Base-by-base conservation (phyloP, 2,113 vertebrate genomes). In the Osmerus mordax region DNA sequence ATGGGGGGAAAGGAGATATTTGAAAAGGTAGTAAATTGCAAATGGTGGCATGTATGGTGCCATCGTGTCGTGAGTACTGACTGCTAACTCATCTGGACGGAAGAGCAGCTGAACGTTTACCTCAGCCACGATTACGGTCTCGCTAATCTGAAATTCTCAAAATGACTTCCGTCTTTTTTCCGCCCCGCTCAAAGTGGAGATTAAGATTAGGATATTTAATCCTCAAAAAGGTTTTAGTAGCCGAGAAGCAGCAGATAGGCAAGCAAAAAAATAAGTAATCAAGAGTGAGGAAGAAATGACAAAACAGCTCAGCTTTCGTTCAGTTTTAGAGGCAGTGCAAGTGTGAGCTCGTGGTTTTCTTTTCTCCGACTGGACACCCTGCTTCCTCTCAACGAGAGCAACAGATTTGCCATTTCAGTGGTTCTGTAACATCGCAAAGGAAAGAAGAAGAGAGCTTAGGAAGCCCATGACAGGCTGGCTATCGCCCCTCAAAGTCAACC, bases 141-240 rank as follows among this genome's bases (percentile, higher is more conserved):
- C 7, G 41, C 7, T 47, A 47, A 47, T 47, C 41, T 11, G 2
- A 47, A 47, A 47, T 47, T 47, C 41, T 47, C 41, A 47, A 47
- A 47, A 47, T 47, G 1, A 47, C 41, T 47, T 47, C 41, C 41
- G 9, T 47, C 41, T 74, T 64, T 67, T 28, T 66, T 54, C 79
- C 58, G 5, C 32, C 65, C 70, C 21, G 51, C 19, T 70, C 54
- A 1, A 18, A 68, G 55, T 32, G 11, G 64, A 54, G 55, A 70
- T 54, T 2, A 55, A 54, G 55, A 70, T 54, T 2, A 55, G 19
- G 65, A 65, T 4, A 58, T 61, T 52, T 78, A 32, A 65, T 59
- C 25, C 47, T 65, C 69, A 55, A 15, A 15, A 61, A n/a, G 25
- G 54, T 69, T 83, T 80, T 82, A 80, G 70, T 80, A 56, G 60